Evolutionary conservation across 2,888 invertebrate species (phyloP).

Genomic region (Lasioglossum zephyrum): DNA sequence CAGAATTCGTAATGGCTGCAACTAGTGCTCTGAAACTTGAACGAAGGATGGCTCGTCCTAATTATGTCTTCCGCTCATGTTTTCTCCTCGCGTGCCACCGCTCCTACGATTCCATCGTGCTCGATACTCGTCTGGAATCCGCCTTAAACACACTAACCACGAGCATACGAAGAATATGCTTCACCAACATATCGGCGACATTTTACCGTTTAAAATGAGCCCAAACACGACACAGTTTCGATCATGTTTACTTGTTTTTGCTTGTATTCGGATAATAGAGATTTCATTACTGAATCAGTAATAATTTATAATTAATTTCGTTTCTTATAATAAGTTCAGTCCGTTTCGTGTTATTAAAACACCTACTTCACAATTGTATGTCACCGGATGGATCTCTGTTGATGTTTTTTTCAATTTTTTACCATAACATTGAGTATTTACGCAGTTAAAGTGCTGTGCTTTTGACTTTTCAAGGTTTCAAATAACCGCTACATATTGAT

Average conservation of each 20-base stretch:
- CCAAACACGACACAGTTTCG: neutral
- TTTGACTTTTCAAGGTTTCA: too few species aligned
- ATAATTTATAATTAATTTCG: too few species aligned
- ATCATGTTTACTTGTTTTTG: neutral
- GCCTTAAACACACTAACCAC: neutral
- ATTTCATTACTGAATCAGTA: too few species aligned
- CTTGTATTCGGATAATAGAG: neutral
- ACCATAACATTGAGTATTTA: too few species aligned
- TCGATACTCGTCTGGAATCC: neutral
- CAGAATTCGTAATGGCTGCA: constrained; percentile 50
- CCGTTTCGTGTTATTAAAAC: too few species aligned
- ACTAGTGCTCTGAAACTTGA: constrained; percentile 32
- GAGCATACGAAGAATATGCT: neutral
- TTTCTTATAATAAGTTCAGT: too few species aligned
- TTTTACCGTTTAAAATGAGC: neutral
- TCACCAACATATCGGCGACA: neutral
- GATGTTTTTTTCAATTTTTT: too few species aligned
- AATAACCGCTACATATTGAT: too few species aligned
- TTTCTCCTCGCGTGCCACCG: constrained; percentile 23
- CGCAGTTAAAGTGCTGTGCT: too few species aligned
- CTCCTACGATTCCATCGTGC: neutral
- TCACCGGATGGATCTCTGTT: too few species aligned
- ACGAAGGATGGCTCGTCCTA: constrained; percentile 42
- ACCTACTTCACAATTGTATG: too few species aligned
- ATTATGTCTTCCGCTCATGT: constrained; percentile 30